A percentile compares a stretch with the other conserved stretches of the same genome.
Evolutionary conservation across 2,113 vertebrate genomes (phyloP).

Genomic region (Sminthopsis crassicaudata): DNA sequence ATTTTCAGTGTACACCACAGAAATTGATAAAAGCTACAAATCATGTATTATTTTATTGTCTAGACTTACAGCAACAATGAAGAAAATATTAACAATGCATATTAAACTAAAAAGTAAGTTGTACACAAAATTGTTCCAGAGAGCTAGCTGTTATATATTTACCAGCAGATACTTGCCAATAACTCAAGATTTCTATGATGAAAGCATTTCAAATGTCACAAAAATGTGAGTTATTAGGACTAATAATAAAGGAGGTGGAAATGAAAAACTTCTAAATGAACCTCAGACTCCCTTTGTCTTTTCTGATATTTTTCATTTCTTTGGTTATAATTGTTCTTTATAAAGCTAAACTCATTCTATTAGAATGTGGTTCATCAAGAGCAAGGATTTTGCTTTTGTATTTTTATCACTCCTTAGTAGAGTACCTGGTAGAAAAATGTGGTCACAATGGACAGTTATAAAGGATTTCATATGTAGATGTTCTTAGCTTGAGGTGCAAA

Average conservation of each 20-base stretch:
- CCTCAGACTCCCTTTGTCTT: neutral
- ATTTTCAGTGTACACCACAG: too few relatives aligned
- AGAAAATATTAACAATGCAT: neutral
- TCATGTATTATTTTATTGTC: neutral
- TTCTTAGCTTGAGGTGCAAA: neutral
- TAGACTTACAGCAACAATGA: neutral
- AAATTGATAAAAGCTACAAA: neutral
- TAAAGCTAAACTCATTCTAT: constrained; percentile 2
- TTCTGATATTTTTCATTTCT: constrained; percentile 21
- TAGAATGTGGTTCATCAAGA: neutral
- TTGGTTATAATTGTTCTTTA: constrained; percentile 26
- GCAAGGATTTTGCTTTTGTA: constrained; percentile 28
- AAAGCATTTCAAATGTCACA: neutral
- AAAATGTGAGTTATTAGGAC: neutral
- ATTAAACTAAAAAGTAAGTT: neutral
- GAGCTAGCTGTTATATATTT: neutral
- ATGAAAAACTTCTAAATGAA: neutral
- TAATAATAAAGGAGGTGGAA: neutral
- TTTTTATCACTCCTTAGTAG: neutral
- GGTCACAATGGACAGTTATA: neutral
- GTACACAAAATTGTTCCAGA: too few relatives aligned
- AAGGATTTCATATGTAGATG: neutral
- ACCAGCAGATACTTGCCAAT: neutral
- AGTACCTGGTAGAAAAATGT: neutral
- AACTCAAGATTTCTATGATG: neutral